Evolutionary conservation across 2,888 invertebrate genomes (phyloP), one percentile per base, ranked within the genome.

Genomic region (Tiliacea citrago): DNA sequence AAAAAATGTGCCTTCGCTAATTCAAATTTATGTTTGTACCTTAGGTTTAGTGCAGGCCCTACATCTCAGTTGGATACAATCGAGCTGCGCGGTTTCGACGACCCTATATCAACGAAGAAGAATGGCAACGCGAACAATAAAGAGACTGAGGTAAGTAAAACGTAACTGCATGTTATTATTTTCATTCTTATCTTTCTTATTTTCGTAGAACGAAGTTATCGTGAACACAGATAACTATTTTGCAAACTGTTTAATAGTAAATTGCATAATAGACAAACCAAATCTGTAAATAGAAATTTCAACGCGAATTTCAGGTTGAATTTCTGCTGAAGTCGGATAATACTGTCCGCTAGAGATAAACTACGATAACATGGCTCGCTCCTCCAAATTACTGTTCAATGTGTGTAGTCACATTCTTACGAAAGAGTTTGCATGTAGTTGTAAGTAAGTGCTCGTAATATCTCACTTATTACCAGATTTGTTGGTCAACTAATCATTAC

Each of bases 61-160:
- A 98, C 98, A 79, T 99, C 99, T 79, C 98, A 99, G 92, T 93
- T 98, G 90, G 99, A 99, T 89, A 99, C 98, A 55, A 99, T 99
- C 88, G 99, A 99, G 94, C 96, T 99, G 87, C 98, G 98, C 66
- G 99, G 99, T 29, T 99, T 99, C 94, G 99, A 99, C 88, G 98
- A 82, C 45, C 77, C 66, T 66, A 21, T 81, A 65, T 77, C 91
- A n/a, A n/a, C n/a, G 79, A 95, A 94, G 89, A 94, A 95, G 86
- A 94, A 93, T 82, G 92, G 92, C 62, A 90, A 88, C 74, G 86
- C 91, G 81, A 93, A 90, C 88, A 91, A 88, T 81, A 94, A 95
- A 87, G 94, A 95, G 82, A 92, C 90, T 83, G 95, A 95, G 88
- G 95, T 94, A 55, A 86, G 82, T 73, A 3, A 12, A 16, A 72